phyloP scores from a whole-genome alignment of 1,140 invertebrate species.

The Drosophila triauraria region DNA sequence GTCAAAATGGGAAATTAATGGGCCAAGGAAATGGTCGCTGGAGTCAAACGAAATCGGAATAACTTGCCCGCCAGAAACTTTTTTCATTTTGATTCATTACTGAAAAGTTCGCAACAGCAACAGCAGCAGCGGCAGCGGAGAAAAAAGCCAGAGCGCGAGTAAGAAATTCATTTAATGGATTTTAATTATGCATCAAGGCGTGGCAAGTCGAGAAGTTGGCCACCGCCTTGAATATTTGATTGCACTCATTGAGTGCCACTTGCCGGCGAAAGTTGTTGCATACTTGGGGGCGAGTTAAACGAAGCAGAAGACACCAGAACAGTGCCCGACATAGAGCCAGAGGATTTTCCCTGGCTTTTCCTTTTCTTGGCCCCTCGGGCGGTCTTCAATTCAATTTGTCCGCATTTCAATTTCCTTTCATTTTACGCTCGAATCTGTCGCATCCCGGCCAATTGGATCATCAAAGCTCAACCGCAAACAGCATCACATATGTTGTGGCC shows the following conservation, averaged over 20 bases:
- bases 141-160: constrained; percentile 41
- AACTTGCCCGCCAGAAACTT: constrained; percentile 41
- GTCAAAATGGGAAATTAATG: constrained; percentile 59
- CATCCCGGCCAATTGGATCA: constrained; percentile 67
- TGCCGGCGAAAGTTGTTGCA: constrained; percentile 74
- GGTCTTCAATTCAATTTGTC: constrained; percentile 70
- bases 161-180: constrained; percentile 78
- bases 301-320: constrained; percentile 58
- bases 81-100: constrained; percentile 55
- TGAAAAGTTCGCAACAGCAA: constrained; percentile 36
- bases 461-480: constrained; percentile 71
- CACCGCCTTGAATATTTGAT: constrained; percentile 75
- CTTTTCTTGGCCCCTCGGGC: constrained; percentile 15
- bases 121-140: constrained; percentile 13
- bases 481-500: constrained; percentile 30
- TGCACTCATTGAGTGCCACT: constrained; percentile 63
- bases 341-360: constrained; percentile 8
- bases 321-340: constrained; percentile 20
- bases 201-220: constrained; percentile 57
- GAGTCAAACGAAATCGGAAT: constrained; percentile 16
- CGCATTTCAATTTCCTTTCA: constrained; percentile 82
- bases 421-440: constrained; percentile 76
- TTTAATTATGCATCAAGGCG: constrained; percentile 76
- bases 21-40: constrained; percentile 36
- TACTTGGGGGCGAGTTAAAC: constrained; percentile 73